phyloP scores from a whole-genome alignment of 1,140 invertebrate genomes.

The Hesperophylax magnus region DNA sequence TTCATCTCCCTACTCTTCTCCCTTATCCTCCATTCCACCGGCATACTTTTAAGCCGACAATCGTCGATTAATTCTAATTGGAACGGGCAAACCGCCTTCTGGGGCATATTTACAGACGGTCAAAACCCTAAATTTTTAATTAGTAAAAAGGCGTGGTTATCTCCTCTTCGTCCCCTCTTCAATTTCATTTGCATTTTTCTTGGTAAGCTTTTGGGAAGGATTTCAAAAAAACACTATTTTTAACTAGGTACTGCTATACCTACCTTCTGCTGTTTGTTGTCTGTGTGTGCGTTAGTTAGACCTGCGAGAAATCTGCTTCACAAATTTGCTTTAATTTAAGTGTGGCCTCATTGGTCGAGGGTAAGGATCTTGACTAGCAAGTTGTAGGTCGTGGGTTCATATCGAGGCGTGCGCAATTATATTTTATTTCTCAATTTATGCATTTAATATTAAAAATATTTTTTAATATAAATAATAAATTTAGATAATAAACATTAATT shows the following conservation, averaged over 20 bases:
- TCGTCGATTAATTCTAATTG: slow-evolving; percentile 36
- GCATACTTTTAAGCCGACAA: slow-evolving; percentile 30
- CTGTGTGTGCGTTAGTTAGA: not conserved
- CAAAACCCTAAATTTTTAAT: slow-evolving; percentile 37
- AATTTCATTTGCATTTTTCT: slow-evolving; percentile 24
- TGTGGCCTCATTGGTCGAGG: no score
- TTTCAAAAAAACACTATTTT: not conserved
- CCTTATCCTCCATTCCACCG: no score
- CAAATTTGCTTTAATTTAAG: no score
- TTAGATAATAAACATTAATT: no score
- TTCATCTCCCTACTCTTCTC: not conserved
- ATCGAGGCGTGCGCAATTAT: no score
- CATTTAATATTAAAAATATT: no score
- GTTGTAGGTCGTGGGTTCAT: no score
- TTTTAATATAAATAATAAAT: no score
- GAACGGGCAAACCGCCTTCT: slow-evolving; percentile 17
- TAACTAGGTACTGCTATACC: not conserved
- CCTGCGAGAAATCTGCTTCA: no score
- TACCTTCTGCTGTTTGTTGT: not conserved
- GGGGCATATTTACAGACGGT: slow-evolving; percentile 32
- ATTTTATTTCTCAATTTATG: no score
- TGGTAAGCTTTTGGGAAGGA: not conserved
- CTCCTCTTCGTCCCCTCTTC: not conserved
- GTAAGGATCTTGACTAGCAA: no score
- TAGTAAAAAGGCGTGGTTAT: slow-evolving; percentile 9